Base-by-base conservation (phyloP, 2,888 invertebrate genomes). In the Idaea biselata region DNA sequence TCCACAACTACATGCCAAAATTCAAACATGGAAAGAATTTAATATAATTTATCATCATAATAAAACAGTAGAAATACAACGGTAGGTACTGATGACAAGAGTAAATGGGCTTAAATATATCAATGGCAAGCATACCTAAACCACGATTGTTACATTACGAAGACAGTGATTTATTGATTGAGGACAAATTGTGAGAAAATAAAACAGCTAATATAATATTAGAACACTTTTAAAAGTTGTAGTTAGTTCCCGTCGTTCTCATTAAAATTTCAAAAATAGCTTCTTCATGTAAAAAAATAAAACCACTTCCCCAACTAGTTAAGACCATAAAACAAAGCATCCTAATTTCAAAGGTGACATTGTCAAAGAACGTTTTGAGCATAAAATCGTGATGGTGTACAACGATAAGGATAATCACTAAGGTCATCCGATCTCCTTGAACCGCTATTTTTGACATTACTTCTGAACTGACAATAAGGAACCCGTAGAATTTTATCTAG, bases 361-460 rank as follows among this genome's bases (percentile, higher is more conserved):
- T 78, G 79, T 74, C 64, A 69, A 74, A 73, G 72, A 73, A 75
- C 75, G 75, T 79, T 77, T 79, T 72, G 67, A 79, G 80, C 78
- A 82, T 84, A 83, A 83, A 76, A 80, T 77, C 70, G 71, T 73
- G 86, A 86, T 86, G 84, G 73, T 68, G 63, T 68, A 74, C 72
- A 72, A 71, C 63, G 86, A 89, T 88, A 88, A 85, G 81, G 82
- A 83, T 79, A 86, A 87, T 87, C 88, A 74, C 71, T 83, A 82
- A 91, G 91, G 91, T 87, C 86, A 90, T 89, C 89, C 81, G 66
- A 68, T 72, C 76, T 71, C 90, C 91, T 90, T 91, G 88, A 90
- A 90, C 89, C 77, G 75, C 75, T 75, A 79, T 78, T 82, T 79
- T 87, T 82, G 78, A 79, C 80, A 75, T 79, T 81, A 83, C 80